phyloP scores from a whole-genome alignment of 2,113 vertebrate species.

The Athene noctua region DNA sequence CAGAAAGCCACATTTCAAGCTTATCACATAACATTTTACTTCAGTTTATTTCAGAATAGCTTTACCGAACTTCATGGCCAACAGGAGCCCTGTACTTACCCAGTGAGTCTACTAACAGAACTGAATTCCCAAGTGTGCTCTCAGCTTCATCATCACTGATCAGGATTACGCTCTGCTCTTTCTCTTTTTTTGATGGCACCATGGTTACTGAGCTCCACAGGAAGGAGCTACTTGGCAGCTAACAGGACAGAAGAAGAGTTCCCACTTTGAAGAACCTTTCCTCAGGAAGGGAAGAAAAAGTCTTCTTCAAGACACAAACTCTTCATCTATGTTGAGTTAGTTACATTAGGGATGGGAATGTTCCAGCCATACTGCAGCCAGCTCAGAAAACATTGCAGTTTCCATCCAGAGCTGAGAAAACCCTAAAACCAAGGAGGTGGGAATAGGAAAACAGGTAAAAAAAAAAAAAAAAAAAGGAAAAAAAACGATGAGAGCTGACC shows the following conservation, averaged over 20 bases:
- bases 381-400: neutral
- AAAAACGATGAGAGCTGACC: too few species aligned
- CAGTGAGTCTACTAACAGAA: neutral
- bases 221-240: neutral
- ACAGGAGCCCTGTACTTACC: neutral
- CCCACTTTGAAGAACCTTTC: neutral
- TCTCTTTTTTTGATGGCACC: neutral
- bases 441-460: too few species aligned
- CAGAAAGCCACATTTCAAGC: neutral
- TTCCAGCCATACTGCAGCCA: neutral
- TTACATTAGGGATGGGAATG: neutral
- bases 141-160: slow-evolving; percentile 9
- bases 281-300: neutral
- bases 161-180: slow-evolving; percentile 10
- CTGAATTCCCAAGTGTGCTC: neutral
- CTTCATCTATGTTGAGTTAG: neutral
- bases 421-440: accelerated
- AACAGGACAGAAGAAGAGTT: neutral
- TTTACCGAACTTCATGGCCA: neutral
- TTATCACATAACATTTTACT: accelerated
- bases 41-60: neutral
- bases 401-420: neutral
- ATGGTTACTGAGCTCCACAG: neutral
- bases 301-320: neutral
- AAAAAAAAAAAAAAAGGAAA: neutral